Conservation (phyloP, 2,113 vertebrate genomes). For the Vidua chalybeata region DNA sequence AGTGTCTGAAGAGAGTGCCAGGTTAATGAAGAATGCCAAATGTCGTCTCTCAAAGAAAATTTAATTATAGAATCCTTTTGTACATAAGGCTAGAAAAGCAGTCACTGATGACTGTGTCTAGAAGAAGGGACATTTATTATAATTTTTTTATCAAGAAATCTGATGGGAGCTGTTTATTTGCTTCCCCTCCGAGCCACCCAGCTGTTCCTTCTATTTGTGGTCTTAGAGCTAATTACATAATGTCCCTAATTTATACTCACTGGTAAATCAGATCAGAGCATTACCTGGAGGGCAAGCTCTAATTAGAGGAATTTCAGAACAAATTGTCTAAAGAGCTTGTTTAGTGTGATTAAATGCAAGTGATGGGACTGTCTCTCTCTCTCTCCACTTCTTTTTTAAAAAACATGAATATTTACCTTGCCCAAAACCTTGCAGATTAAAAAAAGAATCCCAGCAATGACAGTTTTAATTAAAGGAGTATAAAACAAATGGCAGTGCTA, state of each 20-base stretch:
- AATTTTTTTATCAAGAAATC: conserved; percentile 59
- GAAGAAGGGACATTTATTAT: background rate
- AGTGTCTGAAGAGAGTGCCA: background rate
- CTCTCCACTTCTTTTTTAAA: background rate
- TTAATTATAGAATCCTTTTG: background rate
- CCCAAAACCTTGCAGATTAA: conserved; percentile 34
- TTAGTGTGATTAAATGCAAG: conserved; percentile 76
- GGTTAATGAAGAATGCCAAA: background rate
- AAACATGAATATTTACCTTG: conserved; percentile 65
- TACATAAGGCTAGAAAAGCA: background rate
- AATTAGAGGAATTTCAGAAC: conserved; percentile 81
- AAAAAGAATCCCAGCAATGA: conserved; percentile 18
- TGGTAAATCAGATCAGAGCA: conserved; percentile 79
- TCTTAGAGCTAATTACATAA: conserved; percentile 80
- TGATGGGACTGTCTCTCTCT: background rate
- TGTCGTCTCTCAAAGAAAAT: background rate
- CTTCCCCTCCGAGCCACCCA: conserved; percentile 66
- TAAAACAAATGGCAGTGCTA: conserved; percentile 28
- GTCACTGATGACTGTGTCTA: background rate
- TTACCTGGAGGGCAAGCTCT: conserved; percentile 81
- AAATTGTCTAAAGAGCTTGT: conserved; percentile 81
- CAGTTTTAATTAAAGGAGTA: conserved; percentile 60
- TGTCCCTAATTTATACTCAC: conserved; percentile 81
- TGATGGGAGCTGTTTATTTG: conserved; percentile 70
- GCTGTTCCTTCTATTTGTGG: conserved; percentile 78